These are phyloP conservation scores for Drosophila parabipectinata DNA, from an alignment of 1,140 invertebrate species.

Conservation along the genomic window DNA sequence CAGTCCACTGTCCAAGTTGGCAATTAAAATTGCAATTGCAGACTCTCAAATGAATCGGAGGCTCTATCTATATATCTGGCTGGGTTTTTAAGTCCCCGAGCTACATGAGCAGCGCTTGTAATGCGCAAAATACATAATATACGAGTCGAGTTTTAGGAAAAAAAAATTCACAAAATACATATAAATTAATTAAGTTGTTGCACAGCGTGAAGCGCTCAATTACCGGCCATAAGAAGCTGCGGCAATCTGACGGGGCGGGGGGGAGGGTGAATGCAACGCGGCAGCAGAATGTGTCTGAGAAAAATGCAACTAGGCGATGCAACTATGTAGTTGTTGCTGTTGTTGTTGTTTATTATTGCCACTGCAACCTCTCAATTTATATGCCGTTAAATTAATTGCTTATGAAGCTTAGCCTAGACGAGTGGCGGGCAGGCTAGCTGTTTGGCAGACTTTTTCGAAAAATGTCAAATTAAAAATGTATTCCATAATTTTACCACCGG, in stretches of 20 bases:
- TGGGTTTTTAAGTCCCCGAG: slow-evolving; percentile 30
- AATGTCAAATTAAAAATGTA: slow-evolving; percentile 82
- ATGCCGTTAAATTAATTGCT: slow-evolving; percentile 79
- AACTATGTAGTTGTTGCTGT: slow-evolving; percentile 16
- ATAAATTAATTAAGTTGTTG: slow-evolving; percentile 82
- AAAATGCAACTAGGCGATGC: slow-evolving; percentile 79
- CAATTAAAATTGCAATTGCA: slow-evolving; percentile 78
- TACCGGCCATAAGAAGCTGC: slow-evolving; percentile 40
- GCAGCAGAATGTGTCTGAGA: slow-evolving; percentile 77
- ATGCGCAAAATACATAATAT: slow-evolving; percentile 62
- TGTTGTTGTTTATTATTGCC: slow-evolving; percentile 29
- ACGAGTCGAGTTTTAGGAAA: slow-evolving; percentile 14
- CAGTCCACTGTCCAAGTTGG: slow-evolving; percentile 24
- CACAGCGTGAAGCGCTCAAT: slow-evolving; percentile 81
- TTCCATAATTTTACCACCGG: slow-evolving; percentile 64
- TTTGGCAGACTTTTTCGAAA: slow-evolving; percentile 55
- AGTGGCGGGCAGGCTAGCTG: slow-evolving; percentile 37
- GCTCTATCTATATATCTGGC: slow-evolving; percentile 17
- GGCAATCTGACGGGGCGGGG: slow-evolving; percentile 5
- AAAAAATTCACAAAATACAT: slow-evolving; percentile 49
- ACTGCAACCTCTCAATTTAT: slow-evolving; percentile 64
- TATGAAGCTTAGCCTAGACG: slow-evolving; percentile 68
- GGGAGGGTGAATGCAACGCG: slow-evolving; percentile 10
- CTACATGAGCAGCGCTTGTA: slow-evolving; percentile 64
- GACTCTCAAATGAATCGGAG: slow-evolving; percentile 40